phyloP scores from a whole-genome alignment of 1,140 invertebrate species.

The Apis florea region DNA sequence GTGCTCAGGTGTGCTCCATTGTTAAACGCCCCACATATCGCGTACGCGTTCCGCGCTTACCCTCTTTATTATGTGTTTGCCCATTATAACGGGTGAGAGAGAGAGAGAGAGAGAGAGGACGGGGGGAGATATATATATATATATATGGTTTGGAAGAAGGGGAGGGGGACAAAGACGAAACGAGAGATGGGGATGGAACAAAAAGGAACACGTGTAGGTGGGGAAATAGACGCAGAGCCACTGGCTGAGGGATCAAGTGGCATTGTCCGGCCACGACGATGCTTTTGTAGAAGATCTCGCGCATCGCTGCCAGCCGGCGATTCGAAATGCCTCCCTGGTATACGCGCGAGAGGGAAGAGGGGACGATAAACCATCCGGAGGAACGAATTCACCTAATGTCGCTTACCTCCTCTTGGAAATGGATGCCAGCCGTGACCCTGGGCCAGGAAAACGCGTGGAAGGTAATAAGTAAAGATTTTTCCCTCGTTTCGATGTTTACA shows the following conservation, averaged over 20 bases:
- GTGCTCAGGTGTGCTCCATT: slow-evolving; percentile 76
- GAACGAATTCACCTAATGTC: slow-evolving; percentile 37
- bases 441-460: neutral
- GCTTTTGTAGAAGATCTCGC: slow-evolving; percentile 24
- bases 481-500: slow-evolving; percentile 56
- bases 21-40: slow-evolving; percentile 73
- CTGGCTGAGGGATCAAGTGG: slow-evolving; percentile 60
- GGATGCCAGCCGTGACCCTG: neutral
- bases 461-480: slow-evolving; percentile 53
- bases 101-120: neutral
- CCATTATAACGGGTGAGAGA: slow-evolving; percentile 59
- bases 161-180: neutral
- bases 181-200: neutral
- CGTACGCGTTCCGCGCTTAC: slow-evolving; percentile 62
- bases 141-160: no score
- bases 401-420: neutral
- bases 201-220: neutral
- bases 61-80: slow-evolving; percentile 73
- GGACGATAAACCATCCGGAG: slow-evolving; percentile 1
- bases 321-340: neutral
- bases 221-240: slow-evolving; percentile 26
- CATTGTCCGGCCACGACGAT: slow-evolving; percentile 43
- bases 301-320: slow-evolving; percentile 1
- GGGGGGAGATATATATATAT: no score
- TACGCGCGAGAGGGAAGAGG: no score